Percentiles rank a stretch among this genome's conserved stretches.
Evolutionary conservation across 2,888 invertebrate genomes (phyloP).

Genomic region (Tetragnatha montana): DNA sequence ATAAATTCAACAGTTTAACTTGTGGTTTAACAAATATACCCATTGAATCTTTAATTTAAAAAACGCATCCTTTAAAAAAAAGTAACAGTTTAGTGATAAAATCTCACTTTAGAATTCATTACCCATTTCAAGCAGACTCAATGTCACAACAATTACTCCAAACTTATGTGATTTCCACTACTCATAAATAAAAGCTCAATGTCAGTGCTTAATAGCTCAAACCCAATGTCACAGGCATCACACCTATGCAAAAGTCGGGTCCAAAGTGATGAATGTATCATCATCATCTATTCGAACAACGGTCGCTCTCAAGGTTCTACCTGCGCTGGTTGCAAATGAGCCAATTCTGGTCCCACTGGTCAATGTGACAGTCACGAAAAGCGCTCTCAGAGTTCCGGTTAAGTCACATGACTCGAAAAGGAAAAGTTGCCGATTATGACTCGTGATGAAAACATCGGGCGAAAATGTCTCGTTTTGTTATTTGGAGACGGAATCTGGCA

Average conservation of each 20-base stretch:
- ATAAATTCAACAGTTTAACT: too few species aligned
- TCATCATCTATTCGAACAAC: neutral
- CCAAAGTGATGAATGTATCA: neutral
- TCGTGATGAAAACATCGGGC: neutral
- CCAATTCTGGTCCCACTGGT: neutral
- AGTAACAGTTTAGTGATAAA: neutral
- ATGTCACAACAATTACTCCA: neutral
- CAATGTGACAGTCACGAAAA: neutral
- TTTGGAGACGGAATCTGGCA: neutral
- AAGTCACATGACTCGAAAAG: neutral
- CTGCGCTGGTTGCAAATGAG: neutral
- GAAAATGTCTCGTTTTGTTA: neutral
- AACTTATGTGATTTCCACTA: neutral
- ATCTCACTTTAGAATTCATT: neutral
- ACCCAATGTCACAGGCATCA: neutral
- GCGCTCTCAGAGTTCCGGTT: neutral
- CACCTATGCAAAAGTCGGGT: neutral
- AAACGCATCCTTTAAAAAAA: neutral
- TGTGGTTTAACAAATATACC: too few species aligned
- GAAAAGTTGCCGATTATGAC: neutral
- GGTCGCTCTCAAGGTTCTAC: neutral
- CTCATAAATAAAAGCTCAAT: neutral
- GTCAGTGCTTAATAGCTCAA: neutral
- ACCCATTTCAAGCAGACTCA: neutral
- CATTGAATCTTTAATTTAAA: too few species aligned